Percentiles rank a stretch among this genome's conserved stretches.
These are phyloP conservation scores for Pycnomerus fuliginosus DNA, from an alignment of 2,888 invertebrate species.

Conservation along the genomic window DNA sequence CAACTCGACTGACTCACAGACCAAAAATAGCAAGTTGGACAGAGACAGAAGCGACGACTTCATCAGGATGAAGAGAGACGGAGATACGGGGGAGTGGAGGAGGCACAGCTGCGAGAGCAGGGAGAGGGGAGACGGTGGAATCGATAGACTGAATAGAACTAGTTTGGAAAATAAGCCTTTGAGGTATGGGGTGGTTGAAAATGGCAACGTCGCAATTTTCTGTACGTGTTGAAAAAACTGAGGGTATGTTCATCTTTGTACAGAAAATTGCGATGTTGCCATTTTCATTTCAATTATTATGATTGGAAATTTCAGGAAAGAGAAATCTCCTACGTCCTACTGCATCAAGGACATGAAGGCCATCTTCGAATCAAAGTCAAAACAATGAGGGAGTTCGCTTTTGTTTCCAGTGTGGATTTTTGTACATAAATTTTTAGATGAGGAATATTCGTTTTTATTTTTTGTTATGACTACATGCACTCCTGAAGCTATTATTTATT, in stretches of 20 bases:
- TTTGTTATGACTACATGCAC: no score
- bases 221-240: no score
- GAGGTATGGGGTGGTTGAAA: no score
- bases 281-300: no score
- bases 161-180: constrained; percentile 45
- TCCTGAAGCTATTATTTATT: no score
- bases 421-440: no score
- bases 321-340: constrained; percentile 62
- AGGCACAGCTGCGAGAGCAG: constrained; percentile 46
- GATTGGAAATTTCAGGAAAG: constrained; percentile 65
- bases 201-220: no score
- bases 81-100: constrained; percentile 36
- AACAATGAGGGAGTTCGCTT: no score
- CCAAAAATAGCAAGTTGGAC: constrained; percentile 4
- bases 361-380: constrained; percentile 74
- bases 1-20: not conserved
- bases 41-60: constrained; percentile 13
- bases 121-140: constrained; percentile 41
- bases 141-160: constrained; percentile 35
- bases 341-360: constrained; percentile 82
- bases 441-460: no score
- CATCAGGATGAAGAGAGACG: constrained; percentile 20
- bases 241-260: no score
- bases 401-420: no score
- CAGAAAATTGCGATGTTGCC: no score